Base-by-base conservation (phyloP, 2,113 vertebrate species). In the Pseudorectes ferrugineus region DNA sequence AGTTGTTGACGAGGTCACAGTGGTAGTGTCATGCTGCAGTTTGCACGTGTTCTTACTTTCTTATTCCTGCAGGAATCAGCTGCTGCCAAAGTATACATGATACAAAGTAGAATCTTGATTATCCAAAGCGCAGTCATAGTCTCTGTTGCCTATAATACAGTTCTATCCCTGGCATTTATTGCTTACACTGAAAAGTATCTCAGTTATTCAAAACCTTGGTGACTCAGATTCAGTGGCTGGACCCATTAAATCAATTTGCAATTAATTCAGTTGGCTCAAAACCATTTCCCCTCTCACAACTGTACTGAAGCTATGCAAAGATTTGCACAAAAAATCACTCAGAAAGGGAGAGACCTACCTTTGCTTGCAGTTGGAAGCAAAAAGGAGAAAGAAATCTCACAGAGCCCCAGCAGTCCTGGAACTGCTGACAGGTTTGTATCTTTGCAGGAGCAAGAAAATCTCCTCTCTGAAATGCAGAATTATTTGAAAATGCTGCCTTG, bases 51-150 rank as follows among this genome's bases (percentile, higher is more conserved):
- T 87, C 86, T 88, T 71, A 20, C 63, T 83, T 92, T 89, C 94
- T 96, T 93, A 63, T 67, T 94, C 85, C 63, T 94, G 3, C 45
- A 96, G 93, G 88, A 92, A 88, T 96, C 95, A 88, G 92, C 83
- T 97, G 96, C 90, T 96, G 88, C 85, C 68, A 88, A 94, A 94
- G 88, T 86, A 96, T 26, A 92, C 90, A 65, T 80, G 93, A 92
- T 92, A 95, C 93, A 96, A 95, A 93, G 63, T 52, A 94, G 88
- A 94, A 96, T 90, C 90, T 88, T 92, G 87, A 61, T 92, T 93
- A 97, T 93, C 51, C 93, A 65, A 86, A 95, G 85, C 89, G 83
- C 95, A 88, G 55, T 79, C 93, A 85, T 88, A 77, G 83, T 71
- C 88, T 88, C 77, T 54, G 79, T 93, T 86, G 84, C 92, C 59